A percentile compares a stretch with the other conserved stretches of the same genome.
Conservation (phyloP, 2,888 invertebrate species). For the Steinernema scapterisci region DNA sequence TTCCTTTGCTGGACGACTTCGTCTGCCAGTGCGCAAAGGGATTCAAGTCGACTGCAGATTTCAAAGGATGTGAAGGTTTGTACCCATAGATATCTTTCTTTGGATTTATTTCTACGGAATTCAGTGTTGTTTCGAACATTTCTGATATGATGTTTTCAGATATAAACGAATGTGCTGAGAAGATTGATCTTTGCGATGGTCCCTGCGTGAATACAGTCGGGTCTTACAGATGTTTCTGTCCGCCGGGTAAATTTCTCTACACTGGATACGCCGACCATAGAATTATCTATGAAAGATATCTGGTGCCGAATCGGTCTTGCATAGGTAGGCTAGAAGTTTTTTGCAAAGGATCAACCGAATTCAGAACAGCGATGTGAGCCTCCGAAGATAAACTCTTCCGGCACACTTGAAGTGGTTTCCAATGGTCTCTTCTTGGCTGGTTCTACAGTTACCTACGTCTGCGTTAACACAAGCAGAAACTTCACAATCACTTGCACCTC, state of each 20-base stretch:
- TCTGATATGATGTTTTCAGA: not conserved
- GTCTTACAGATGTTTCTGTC: slow-evolving; percentile 1
- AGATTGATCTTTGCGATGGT: slow-evolving; percentile 11
- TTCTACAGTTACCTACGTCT: slow-evolving; percentile 1
- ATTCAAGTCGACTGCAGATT: slow-evolving; percentile 1
- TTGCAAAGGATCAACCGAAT: not conserved
- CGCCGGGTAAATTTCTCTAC: not conserved
- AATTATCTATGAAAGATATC: not conserved
- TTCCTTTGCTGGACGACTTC: not conserved
- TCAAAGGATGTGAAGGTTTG: slow-evolving; percentile 34
- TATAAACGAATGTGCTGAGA: not conserved
- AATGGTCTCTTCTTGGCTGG: slow-evolving; percentile 1
- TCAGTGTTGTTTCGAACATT: no score
- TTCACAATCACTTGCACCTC: not conserved
- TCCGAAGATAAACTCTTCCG: not conserved
- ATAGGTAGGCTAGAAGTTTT: not conserved
- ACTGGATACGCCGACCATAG: not conserved
- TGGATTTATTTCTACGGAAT: no score
- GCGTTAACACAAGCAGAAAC: not conserved
- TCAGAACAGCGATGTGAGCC: slow-evolving; percentile 13
- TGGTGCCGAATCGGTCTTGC: slow-evolving; percentile 12
- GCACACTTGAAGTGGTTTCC: not conserved
- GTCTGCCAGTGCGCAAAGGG: slow-evolving; percentile 10
- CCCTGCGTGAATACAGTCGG: not conserved
- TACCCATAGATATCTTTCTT: not conserved